Conservation (phyloP, 2,888 invertebrate species). For the Sminthurinus aureus region DNA sequence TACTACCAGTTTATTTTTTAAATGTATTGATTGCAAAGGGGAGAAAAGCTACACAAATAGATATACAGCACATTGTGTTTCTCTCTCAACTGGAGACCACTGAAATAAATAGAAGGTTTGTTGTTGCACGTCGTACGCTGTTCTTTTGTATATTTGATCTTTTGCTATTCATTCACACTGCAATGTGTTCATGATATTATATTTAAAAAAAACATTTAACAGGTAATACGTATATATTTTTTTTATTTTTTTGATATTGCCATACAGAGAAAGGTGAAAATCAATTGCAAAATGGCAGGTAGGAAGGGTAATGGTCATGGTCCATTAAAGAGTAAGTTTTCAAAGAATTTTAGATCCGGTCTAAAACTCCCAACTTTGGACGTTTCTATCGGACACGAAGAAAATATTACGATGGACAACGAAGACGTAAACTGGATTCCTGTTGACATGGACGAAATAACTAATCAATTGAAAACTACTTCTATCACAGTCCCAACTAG, state of each 20-base stretch:
- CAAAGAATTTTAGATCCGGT: constrained; percentile 17
- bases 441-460: background rate
- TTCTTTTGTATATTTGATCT: background rate
- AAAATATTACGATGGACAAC: background rate
- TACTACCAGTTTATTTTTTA: background rate
- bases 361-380: constrained; percentile 11
- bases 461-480: background rate
- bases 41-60: background rate
- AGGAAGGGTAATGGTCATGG: background rate
- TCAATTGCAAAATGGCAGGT: background rate
- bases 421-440: background rate
- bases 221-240: background rate
- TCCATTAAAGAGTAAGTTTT: constrained; percentile 10
- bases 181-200: background rate
- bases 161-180: background rate
- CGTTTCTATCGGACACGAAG: background rate
- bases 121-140: too few species aligned
- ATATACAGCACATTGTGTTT: background rate
- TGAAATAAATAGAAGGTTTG: background rate
- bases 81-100: background rate
- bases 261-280: too few species aligned
- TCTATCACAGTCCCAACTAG: background rate
- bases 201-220: background rate
- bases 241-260: background rate
- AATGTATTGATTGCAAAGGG: background rate